These are phyloP conservation scores for Oreochromis tanganicae DNA, from an alignment of 2,113 vertebrate genomes.

Conservation along the genomic window DNA sequence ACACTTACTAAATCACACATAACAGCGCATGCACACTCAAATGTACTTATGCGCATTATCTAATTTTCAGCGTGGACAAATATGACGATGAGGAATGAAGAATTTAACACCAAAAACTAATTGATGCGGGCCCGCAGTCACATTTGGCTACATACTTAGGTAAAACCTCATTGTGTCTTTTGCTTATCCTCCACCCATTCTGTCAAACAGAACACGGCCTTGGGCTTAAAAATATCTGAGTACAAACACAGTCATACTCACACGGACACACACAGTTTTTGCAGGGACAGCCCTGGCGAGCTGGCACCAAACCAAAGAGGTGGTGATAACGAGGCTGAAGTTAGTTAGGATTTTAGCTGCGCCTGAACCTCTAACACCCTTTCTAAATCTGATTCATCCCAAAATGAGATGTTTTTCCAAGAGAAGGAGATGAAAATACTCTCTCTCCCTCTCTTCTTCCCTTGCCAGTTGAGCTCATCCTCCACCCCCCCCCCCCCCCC, in stretches of 20 bases:
- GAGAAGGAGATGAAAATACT: constrained; percentile 52
- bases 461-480: constrained; percentile 51
- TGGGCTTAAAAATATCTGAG: constrained; percentile 44
- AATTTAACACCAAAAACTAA: neutral
- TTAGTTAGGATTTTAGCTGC: constrained; percentile 55
- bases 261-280: neutral
- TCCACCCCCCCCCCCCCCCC: neutral
- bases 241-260: constrained; percentile 8
- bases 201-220: constrained; percentile 26
- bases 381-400: constrained; percentile 61
- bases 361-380: constrained; percentile 53
- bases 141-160: constrained; percentile 10
- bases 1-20: constrained; percentile 25
- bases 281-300: constrained; percentile 45
- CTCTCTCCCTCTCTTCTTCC: constrained; percentile 28
- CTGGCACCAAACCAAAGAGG: constrained; percentile 48
- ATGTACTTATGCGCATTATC: neutral
- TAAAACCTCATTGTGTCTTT: constrained; percentile 5
- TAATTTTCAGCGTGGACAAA: neutral
- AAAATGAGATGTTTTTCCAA: constrained; percentile 64
- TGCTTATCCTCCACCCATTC: constrained; percentile 5
- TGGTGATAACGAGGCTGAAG: constrained; percentile 62
- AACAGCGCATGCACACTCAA: neutral
- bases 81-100: neutral
- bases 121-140: neutral